Percentiles rank a stretch among this genome's conserved stretches.
Evolutionary conservation across 2,797 vertebrate species (phyloP).

Genomic region (Sternarchorhynchus goeldii): DNA sequence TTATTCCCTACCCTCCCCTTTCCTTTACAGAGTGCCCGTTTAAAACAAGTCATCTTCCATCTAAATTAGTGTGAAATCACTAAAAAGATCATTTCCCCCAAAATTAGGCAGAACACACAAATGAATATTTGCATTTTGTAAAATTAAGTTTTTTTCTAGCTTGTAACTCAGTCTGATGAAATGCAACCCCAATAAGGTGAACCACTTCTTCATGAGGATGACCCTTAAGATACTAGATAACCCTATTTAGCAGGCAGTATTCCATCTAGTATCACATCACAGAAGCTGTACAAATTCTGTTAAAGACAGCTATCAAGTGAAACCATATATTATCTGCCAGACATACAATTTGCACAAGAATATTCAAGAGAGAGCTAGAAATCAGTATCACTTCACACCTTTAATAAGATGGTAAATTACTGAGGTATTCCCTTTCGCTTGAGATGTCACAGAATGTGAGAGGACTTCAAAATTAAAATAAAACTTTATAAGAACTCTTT

Average conservation of each 20-base stretch:
- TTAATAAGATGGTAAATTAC: neutral
- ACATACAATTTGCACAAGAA: neutral
- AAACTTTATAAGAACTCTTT: neutral
- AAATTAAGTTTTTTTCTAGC: neutral
- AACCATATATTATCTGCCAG: neutral
- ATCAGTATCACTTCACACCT: neutral
- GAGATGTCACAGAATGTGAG: neutral
- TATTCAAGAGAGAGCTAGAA: neutral
- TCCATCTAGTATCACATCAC: neutral
- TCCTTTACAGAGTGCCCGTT: conserved; percentile 3
- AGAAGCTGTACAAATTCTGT: too few species aligned
- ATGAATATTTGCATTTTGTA: conserved; percentile 1
- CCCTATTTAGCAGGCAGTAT: neutral
- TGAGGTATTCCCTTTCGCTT: neutral
- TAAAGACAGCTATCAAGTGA: neutral
- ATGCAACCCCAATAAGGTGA: neutral
- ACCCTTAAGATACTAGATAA: neutral
- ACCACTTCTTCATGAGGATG: neutral
- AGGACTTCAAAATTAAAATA: neutral
- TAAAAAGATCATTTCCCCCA: conserved; percentile 8
- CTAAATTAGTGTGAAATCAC: neutral
- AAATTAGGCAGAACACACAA: conserved; percentile 4
- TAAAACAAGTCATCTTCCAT: conserved; percentile 3
- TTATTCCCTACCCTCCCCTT: neutral
- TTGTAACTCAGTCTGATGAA: neutral